These are phyloP conservation scores for Lontra canadensis DNA, from an alignment of 2,113 vertebrate genomes.

Conservation along the genomic window DNA sequence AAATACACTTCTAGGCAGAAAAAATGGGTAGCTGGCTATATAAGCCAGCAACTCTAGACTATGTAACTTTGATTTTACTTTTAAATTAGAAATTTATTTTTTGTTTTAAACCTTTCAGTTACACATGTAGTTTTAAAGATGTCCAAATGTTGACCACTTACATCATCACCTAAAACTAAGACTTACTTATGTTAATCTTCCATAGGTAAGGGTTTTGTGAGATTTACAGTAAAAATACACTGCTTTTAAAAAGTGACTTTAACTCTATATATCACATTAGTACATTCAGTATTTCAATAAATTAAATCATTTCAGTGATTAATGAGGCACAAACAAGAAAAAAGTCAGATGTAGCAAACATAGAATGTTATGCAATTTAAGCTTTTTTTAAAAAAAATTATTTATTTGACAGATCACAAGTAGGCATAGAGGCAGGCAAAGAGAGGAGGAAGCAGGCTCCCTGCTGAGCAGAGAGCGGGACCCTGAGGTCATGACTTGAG, in stretches of 20 bases:
- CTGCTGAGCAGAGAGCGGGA: no score
- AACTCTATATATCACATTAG: background rate
- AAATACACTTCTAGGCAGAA: background rate
- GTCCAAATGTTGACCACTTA: background rate
- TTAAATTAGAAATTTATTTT: background rate
- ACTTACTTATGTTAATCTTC: background rate
- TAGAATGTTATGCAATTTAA: background rate
- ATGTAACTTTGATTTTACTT: background rate
- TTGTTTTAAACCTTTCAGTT: conserved; percentile 37
- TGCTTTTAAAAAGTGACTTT: background rate
- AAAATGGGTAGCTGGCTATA: background rate
- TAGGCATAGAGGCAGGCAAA: no score
- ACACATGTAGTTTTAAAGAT: background rate
- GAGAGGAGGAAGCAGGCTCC: no score
- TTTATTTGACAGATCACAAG: no score
- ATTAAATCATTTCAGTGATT: conserved; percentile 9
- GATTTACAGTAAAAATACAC: background rate
- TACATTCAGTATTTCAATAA: conserved; percentile 2
- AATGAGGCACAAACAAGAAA: background rate
- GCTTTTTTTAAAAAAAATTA: no score
- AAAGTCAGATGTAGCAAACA: conserved; percentile 1
- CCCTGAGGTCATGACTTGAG: no score
- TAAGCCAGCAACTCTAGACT: background rate
- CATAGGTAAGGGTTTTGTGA: background rate
- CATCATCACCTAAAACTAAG: background rate